Conservation (phyloP, 1,140 invertebrate species). For the Drosophila hydei region DNA sequence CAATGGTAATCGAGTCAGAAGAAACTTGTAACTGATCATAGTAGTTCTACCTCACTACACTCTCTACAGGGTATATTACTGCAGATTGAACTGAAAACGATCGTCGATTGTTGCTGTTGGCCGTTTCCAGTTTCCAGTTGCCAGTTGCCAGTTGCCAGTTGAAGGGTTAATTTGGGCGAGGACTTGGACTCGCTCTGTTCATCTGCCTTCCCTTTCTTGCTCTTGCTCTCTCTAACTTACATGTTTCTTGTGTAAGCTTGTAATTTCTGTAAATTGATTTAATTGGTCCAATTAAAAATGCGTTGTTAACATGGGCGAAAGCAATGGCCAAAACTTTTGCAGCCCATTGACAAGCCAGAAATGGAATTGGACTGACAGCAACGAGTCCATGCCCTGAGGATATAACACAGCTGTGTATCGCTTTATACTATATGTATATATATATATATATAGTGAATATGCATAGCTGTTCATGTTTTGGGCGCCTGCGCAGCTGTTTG, state of each 20-base stretch:
- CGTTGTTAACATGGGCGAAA: conserved; percentile 39
- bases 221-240: conserved; percentile 5
- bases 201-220: background rate
- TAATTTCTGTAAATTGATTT: conserved; percentile 81
- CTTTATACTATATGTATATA: background rate
- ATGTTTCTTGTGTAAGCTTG: conserved; percentile 57
- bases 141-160: conserved; percentile 40
- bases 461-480: conserved; percentile 11
- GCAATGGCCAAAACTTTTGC: conserved; percentile 12
- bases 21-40: too few relatives aligned
- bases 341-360: conserved; percentile 20
- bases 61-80: background rate
- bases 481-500: conserved; percentile 36
- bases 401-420: conserved; percentile 26
- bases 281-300: conserved; percentile 76
- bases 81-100: conserved; percentile 30
- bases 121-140: conserved; percentile 28
- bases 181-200: conserved; percentile 12
- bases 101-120: conserved; percentile 40
- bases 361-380: conserved; percentile 9
- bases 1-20: too few relatives aligned
- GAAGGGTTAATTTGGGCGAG: conserved; percentile 67
- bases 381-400: conserved; percentile 18
- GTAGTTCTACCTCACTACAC: background rate
- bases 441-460: background rate